A percentile compares a stretch with the other conserved stretches of the same genome.
Evolutionary conservation across 2,113 vertebrate species (phyloP).

Genomic region (Alexandromys fortis): DNA sequence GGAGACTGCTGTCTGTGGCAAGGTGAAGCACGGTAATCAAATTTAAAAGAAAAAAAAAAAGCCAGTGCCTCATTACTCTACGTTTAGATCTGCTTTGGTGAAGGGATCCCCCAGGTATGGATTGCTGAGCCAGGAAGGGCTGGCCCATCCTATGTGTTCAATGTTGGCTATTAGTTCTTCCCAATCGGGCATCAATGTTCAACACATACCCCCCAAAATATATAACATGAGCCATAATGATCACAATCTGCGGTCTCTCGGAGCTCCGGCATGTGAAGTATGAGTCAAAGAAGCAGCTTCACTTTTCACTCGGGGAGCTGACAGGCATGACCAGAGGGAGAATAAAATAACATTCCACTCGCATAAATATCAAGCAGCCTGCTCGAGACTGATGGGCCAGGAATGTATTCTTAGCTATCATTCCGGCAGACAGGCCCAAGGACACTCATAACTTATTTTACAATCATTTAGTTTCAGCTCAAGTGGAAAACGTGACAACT

Average conservation of each 20-base stretch:
- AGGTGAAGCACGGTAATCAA: constrained; percentile 44
- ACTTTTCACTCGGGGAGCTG: constrained; percentile 91
- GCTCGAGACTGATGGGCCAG: constrained; percentile 90
- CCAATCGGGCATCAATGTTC: constrained; percentile 86
- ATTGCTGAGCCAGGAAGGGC: constrained; percentile 74
- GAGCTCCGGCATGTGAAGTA: constrained; percentile 83
- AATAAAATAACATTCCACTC: constrained; percentile 98
- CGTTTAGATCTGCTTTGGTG: constrained; percentile 71
- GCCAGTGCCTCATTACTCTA: constrained; percentile 75
- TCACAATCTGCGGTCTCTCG: constrained; percentile 83
- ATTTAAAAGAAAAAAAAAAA: constrained; percentile 70
- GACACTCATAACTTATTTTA: constrained; percentile 99
- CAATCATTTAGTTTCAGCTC: constrained; percentile 99
- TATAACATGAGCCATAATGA: constrained; percentile 84
- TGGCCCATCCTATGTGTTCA: constrained; percentile 73
- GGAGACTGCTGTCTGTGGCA: constrained; percentile 34
- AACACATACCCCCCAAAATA: constrained; percentile 83
- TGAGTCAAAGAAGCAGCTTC: constrained; percentile 86
- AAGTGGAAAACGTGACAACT: constrained; percentile 99
- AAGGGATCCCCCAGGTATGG: background rate
- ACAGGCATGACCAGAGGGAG: constrained; percentile 96
- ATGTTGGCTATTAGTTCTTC: constrained; percentile 85
- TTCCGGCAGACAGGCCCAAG: constrained; percentile 95
- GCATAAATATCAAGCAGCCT: constrained; percentile 95
- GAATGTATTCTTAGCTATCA: constrained; percentile 90